A percentile compares a stretch with the other conserved stretches of the same genome.
These are phyloP conservation scores for Camelus bactrianus DNA, from an alignment of 2,113 vertebrate genomes.

Conservation along the genomic window DNA sequence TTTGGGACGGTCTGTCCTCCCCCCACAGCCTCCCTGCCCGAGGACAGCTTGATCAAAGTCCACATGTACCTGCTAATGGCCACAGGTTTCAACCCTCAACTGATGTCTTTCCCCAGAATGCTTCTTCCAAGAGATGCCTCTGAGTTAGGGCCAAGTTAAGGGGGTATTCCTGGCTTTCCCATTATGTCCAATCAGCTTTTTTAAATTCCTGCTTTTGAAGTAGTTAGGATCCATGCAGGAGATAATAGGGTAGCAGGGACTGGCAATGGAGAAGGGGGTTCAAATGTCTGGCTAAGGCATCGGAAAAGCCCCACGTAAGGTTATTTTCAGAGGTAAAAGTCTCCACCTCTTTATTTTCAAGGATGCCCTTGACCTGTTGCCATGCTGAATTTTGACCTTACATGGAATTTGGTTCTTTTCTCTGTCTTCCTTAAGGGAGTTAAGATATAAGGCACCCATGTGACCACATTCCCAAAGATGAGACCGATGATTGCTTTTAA, in stretches of 20 bases:
- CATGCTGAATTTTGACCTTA: slow-evolving; percentile 56
- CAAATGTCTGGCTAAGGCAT: neutral
- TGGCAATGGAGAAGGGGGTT: neutral
- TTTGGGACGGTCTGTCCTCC: neutral
- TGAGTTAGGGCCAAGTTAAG: neutral
- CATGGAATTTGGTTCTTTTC: slow-evolving; percentile 45
- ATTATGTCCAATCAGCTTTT: neutral
- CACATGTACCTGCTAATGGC: neutral
- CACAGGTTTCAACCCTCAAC: neutral
- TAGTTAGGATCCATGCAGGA: neutral
- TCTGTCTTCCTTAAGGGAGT: slow-evolving; percentile 33
- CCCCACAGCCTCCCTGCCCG: neutral
- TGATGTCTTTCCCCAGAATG: slow-evolving; percentile 23
- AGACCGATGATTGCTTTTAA: neutral
- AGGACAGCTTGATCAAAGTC: neutral
- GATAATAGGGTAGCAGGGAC: neutral
- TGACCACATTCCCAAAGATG: neutral
- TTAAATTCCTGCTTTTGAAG: neutral
- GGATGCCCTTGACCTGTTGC: slow-evolving; percentile 56
- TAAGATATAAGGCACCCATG: slow-evolving; percentile 30
- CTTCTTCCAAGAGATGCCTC: neutral
- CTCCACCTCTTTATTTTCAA: slow-evolving; percentile 30
- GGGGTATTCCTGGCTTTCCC: neutral
- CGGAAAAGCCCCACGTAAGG: neutral
- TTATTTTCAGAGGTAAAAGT: neutral